Conservation (phyloP, 2,113 vertebrate species). For the Ceyx margarethae region DNA sequence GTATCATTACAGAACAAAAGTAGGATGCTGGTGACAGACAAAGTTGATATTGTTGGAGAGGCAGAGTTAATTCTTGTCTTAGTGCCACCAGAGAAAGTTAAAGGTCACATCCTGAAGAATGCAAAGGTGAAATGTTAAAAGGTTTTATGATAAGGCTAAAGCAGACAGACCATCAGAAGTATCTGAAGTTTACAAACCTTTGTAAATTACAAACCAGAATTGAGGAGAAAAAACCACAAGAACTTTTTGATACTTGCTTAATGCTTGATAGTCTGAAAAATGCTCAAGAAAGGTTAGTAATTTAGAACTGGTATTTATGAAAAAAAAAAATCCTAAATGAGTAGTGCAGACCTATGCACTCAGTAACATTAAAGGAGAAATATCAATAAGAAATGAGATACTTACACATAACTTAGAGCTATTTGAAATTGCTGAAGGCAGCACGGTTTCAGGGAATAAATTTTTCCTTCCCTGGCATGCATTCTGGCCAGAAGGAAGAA, state of each 20-base stretch:
- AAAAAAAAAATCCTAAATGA: neutral
- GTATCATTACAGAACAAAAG: neutral
- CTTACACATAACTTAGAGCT: conserved; percentile 12
- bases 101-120: neutral
- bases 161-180: neutral
- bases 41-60: neutral
- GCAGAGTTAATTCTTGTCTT: conserved; percentile 1
- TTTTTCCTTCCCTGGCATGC: neutral
- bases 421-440: conserved; percentile 25
- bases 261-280: neutral
- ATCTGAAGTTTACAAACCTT: neutral
- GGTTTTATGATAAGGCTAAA: neutral
- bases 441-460: conserved; percentile 18
- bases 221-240: neutral
- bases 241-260: neutral
- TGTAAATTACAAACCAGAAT: neutral
- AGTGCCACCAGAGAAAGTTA: conserved; percentile 7
- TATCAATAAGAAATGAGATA: conserved; percentile 34
- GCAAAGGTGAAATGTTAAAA: neutral
- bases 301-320: neutral
- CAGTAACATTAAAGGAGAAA: neutral
- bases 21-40: neutral
- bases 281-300: neutral
- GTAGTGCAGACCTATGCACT: neutral
- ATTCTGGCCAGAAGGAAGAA: neutral